Percentiles rank a stretch among this genome's conserved stretches.
These are phyloP conservation scores for Clivina fossor DNA, from an alignment of 2,888 invertebrate species.

Conservation along the genomic window DNA sequence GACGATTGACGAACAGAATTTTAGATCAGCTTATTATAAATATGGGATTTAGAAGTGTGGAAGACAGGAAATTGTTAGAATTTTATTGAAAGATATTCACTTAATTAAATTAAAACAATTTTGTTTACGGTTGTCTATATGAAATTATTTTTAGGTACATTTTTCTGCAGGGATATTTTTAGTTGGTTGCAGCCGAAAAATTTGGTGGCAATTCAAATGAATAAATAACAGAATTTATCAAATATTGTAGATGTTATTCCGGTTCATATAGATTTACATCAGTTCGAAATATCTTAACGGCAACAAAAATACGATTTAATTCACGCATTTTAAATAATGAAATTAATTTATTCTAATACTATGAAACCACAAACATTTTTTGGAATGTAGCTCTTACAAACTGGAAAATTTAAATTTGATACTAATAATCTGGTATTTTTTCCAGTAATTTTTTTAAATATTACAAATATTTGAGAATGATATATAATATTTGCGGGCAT, in stretches of 20 bases:
- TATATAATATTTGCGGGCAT: slow-evolving; percentile 51
- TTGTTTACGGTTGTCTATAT: slow-evolving; percentile 81
- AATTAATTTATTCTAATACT: slow-evolving; percentile 64
- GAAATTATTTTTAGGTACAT: slow-evolving; percentile 78
- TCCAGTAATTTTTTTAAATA: slow-evolving; percentile 47
- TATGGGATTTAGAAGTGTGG: slow-evolving; percentile 87
- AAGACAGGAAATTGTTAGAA: slow-evolving; percentile 90
- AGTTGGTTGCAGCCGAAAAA: slow-evolving; percentile 13
- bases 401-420: slow-evolving; percentile 63
- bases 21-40: slow-evolving; percentile 80
- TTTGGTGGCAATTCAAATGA: not conserved
- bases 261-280: slow-evolving; percentile 72
- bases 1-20: slow-evolving; percentile 74
- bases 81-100: slow-evolving; percentile 82
- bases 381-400: slow-evolving; percentile 81
- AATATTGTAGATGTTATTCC: slow-evolving; percentile 70
- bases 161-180: not conserved
- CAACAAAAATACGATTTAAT: slow-evolving; percentile 74
- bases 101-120: slow-evolving; percentile 78
- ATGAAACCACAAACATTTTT: slow-evolving; percentile 69
- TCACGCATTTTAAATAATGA: slow-evolving; percentile 69
- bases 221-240: not conserved
- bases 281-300: slow-evolving; percentile 74
- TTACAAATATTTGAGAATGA: slow-evolving; percentile 72
- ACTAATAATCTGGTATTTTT: slow-evolving; percentile 53